Evolutionary conservation across 1,140 invertebrate species (phyloP), one percentile per base, ranked within the genome.

Genomic region (Drosophila arawakana): DNA sequence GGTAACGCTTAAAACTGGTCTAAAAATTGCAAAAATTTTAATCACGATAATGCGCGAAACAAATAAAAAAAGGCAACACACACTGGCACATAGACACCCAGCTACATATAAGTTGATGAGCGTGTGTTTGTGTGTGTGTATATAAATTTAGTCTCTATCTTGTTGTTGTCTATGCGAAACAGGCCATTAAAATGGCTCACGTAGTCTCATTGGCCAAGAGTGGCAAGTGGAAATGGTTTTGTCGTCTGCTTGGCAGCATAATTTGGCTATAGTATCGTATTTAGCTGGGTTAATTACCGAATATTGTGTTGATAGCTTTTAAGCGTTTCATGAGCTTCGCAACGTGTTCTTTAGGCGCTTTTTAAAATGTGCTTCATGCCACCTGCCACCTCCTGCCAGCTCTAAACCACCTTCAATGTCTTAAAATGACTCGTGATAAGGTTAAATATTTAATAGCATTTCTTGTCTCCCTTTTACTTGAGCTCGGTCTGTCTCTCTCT

Each of bases 261-360:
- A 86, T 86, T 88, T 82, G 63, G 65, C 61, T 34, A 79, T 78
- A 71, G 81, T 77, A 69, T 77, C 73, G 80, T 73, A 89, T 89
- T 89, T 89, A 89, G 84, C 72, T 67, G 78, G 80, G 85, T 89
- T 89, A 89, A 89, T 89, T 89, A 90, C 80, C 78, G 58, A 81
- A 89, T 82, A 89, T 89, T 79, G 84, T 89, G 84, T 84, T 89
- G 84, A 89, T 88, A 77, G 80, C 83, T 83, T 30, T 30, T 88
- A 89, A 88, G 83, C 84, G 84, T 84, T 89, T 90, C 84, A 89
- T 71, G 85, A 55, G 71, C 61, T 65, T 44, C 68, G 10, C 77
- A 54, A 66, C 50, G 43, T 66, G 59, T 80, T 67, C 82, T 69
- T 63, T 41, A 71, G 75, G 69, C 67, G 50, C 54, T 75, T 85